Evolutionary conservation across 2,888 invertebrate species (phyloP).

Genomic region (Dolomedes plantarius): DNA sequence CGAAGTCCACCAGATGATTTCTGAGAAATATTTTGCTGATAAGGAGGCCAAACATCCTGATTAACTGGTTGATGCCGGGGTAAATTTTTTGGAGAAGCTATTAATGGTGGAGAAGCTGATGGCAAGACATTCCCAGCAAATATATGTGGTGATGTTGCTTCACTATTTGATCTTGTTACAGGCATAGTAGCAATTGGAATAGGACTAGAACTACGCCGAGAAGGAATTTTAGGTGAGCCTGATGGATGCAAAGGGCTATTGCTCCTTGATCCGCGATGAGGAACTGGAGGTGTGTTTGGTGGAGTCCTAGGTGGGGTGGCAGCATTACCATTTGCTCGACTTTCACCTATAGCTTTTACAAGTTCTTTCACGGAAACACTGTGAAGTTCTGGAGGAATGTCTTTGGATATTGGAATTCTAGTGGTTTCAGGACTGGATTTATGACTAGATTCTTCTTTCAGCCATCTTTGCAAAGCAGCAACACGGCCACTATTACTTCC

Average conservation of each 20-base stretch:
- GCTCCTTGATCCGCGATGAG: conserved; percentile 74
- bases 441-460: conserved; percentile 46
- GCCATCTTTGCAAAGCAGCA: conserved; percentile 64
- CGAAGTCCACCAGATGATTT: conserved; percentile 46
- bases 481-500: conserved; percentile 51
- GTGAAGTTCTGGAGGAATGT: conserved; percentile 79
- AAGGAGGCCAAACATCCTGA: conserved; percentile 51
- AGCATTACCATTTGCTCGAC: conserved; percentile 87
- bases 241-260: conserved; percentile 75
- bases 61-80: conserved; percentile 27
- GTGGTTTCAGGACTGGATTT: conserved; percentile 38
- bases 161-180: conserved; percentile 65
- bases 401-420: conserved; percentile 55
- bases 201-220: conserved; percentile 73
- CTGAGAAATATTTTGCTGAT: conserved; percentile 31
- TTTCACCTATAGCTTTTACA: conserved; percentile 85
- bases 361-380: conserved; percentile 85
- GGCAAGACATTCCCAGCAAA: conserved; percentile 12
- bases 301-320: conserved; percentile 84
- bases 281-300: conserved; percentile 79
- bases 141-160: conserved; percentile 13
- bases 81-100: conserved; percentile 32
- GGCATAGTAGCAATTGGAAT: conserved; percentile 74
- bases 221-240: conserved; percentile 59
- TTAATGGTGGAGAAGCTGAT: conserved; percentile 45